Percentiles rank a stretch among this genome's conserved stretches.
phyloP scores from a whole-genome alignment of 2,797 vertebrate species.

The Staurois parvus region DNA sequence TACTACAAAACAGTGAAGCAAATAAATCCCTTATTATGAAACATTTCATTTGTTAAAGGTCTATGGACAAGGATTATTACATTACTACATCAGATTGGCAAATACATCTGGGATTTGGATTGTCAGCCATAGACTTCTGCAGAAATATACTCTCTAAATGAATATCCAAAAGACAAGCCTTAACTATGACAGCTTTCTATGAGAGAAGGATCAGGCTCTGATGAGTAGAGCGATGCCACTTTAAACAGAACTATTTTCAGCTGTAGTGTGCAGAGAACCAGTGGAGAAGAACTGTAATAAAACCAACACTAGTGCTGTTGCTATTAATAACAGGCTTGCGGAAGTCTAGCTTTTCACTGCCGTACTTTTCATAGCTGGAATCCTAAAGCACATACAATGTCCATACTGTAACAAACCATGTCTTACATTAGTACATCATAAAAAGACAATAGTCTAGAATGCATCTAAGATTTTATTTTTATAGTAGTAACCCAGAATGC shows the following conservation, averaged over 20 bases:
- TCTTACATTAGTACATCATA: no score
- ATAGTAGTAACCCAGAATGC: not conserved
- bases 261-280: conserved; percentile 47
- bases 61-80: conserved; percentile 48
- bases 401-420: not conserved
- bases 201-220: conserved; percentile 52
- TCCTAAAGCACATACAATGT: not conserved
- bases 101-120: conserved; percentile 53
- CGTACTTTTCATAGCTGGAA: conserved; percentile 14
- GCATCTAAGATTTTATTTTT: not conserved
- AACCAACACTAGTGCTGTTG: conserved; percentile 47
- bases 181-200: conserved; percentile 48
- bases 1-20: not conserved
- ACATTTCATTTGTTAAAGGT: conserved; percentile 46
- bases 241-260: conserved; percentile 55
- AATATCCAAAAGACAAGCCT: conserved; percentile 56
- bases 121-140: conserved; percentile 22
- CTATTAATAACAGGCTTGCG: conserved; percentile 54
- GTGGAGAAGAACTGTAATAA: conserved; percentile 57
- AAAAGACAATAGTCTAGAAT: not conserved
- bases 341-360: conserved; percentile 47
- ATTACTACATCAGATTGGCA: conserved; percentile 54
- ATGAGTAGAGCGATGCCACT: conserved; percentile 55
- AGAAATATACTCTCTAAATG: conserved; percentile 55
- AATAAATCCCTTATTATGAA: conserved; percentile 38